These are phyloP conservation scores for Prolemur simus DNA, from an alignment of 2,113 vertebrate species.

Conservation along the genomic window DNA sequence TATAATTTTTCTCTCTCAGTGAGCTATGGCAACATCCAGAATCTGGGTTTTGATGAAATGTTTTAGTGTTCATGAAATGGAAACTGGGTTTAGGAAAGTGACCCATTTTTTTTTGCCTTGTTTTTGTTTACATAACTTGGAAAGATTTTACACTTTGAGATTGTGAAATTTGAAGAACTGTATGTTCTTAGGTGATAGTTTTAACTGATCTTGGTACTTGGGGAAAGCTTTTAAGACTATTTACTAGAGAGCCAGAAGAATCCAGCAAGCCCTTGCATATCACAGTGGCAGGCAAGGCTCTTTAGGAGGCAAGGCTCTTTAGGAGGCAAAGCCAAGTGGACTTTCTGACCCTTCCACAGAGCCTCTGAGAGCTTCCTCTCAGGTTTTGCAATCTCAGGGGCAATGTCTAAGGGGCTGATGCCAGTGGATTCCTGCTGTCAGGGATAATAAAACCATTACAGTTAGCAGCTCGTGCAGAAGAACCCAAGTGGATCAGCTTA, in stretches of 20 bases:
- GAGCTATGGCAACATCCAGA: background rate
- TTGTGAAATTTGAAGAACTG: slow-evolving; percentile 12
- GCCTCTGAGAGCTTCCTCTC: background rate
- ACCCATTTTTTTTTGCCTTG: slow-evolving; percentile 15
- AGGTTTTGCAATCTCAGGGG: background rate
- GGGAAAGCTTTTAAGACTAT: background rate
- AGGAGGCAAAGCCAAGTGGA: background rate
- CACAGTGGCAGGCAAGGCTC: background rate
- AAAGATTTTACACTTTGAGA: slow-evolving; percentile 37
- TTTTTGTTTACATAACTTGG: slow-evolving; percentile 40
- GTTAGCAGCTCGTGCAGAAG: background rate
- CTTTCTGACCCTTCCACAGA: background rate
- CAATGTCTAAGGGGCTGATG: background rate
- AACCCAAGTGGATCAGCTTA: background rate
- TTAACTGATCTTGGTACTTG: slow-evolving; percentile 2
- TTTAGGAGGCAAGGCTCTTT: slow-evolving; percentile 6
- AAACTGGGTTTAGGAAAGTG: background rate
- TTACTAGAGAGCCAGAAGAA: slow-evolving; percentile 12
- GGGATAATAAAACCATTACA: background rate
- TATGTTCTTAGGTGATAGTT: background rate
- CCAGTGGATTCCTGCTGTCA: background rate
- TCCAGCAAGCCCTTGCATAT: background rate
- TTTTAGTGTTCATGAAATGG: background rate
- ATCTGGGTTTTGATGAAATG: slow-evolving; percentile 30
- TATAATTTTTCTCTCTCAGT: background rate